Base-by-base conservation (phyloP, 2,113 vertebrate genomes). In the Carassius auratus region DNA sequence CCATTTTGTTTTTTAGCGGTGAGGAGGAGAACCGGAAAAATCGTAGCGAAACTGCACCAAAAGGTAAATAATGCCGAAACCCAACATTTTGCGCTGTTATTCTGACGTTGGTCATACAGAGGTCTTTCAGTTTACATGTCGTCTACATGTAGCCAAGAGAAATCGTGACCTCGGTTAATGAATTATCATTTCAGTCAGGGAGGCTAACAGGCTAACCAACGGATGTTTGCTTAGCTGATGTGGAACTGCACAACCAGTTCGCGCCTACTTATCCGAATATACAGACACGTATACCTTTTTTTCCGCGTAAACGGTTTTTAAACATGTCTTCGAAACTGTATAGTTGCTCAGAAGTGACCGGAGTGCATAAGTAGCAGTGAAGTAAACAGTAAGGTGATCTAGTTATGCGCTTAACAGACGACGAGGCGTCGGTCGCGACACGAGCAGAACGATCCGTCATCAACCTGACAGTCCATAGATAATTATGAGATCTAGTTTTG, bases 1-100 rank as follows among this genome's bases (percentile, higher is more conserved):
- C 92, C 93, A 93, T 93, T 94, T 93, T 93, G 86, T 91, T 89
- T 89, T 76, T 91, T 84, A 87, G 89, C 86, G 86, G 89, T 86
- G 84, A 84, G 61, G 86, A n/a, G 88, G 87, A 93, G 76, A 86
- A 84, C 79, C 19, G 81, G 84, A 85, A 91, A 68, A 88, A 89
- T 87, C 73, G 79, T 45, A 68, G 85, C 88, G 90, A 88, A 90
- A 83, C 85, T 77, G 87, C 86, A 59, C 61, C 73, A 23, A 52
- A 89, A 92, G 92, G 92, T 92, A 91, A 81, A 83, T 83, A 75
- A 23, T 10, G 19, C 6, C 17, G 0, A 36, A 59, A 80, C 14
- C 2, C 38, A 21, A 15, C 2, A 2, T 57, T 23, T 38, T 26
- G 33, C 19, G 13, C 5, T 73, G 66, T 81, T 33, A 59, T 23